Evolutionary conservation across 2,113 vertebrate species (phyloP), one percentile per base, ranked within the genome.

Genomic region (Rhinoderma darwinii): DNA sequence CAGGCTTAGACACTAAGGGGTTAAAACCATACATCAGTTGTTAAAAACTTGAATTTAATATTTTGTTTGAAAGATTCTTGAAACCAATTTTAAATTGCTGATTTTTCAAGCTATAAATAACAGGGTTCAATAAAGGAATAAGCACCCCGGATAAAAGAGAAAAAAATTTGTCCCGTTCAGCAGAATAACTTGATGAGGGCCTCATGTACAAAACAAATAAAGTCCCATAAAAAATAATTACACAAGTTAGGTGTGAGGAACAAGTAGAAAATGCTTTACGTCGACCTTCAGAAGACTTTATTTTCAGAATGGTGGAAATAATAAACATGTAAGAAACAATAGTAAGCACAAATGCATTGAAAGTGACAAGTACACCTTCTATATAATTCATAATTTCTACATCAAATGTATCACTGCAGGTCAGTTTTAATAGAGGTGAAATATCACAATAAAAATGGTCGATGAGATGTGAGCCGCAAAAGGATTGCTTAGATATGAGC

Each of bases 381-480:
- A 92, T 89, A 47, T 91, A 90, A 88, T 90, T 91, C 18, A 89
- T 66, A 0, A 92, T 85, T 76, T 92, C 89, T 0, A 89, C 89
- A 25, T 54, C 18, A 0, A 89, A 89, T 88, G 89, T 86, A 63
- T 89, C 84, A 0, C 88, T 88, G 74, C 90, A 91, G 2, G 89
- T 88, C 0, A 92, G 83, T 75, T 84, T 91, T 47, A 91, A 84
- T 47, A 92, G 75, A 0, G 90, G 89, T 0, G 89, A 89, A 17
- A 91, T 88, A 0, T 92, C 89, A 0, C 92, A 91, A 81, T 91
- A 92, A 84, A 92, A 92, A 51, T 91, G 92, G 27, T 90, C 88
- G 87, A 90, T 74, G 54, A 88, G 0, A 7, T 89, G 89, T 41
- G 90, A 86, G 25, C 5, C 51, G 47, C 83, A 84, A 22, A 59